These are phyloP conservation scores for Smittia sp. DNA, from an alignment of 2,888 invertebrate genomes.

Conservation along the genomic window DNA sequence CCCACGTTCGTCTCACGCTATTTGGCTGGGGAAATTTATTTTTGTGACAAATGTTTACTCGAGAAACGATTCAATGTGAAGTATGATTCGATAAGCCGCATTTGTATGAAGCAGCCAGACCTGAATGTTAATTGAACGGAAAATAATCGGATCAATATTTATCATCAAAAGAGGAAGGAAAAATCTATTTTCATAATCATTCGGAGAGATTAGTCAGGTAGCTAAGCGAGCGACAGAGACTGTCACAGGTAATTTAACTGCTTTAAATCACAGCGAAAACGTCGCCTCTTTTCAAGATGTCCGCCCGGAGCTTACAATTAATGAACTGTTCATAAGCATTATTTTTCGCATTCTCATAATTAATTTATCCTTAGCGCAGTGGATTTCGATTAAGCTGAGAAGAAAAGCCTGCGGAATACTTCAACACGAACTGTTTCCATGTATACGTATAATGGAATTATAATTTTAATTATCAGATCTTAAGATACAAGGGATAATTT, in stretches of 20 bases:
- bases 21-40: too few relatives aligned
- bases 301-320: not conserved
- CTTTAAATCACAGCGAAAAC: too few relatives aligned
- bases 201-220: not conserved
- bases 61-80: too few relatives aligned
- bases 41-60: too few relatives aligned
- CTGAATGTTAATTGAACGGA: conserved; percentile 37
- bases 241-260: not conserved
- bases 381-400: not conserved
- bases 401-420: not conserved
- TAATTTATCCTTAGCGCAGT: not conserved
- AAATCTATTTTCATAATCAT: conserved; percentile 6
- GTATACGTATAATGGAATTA: not conserved
- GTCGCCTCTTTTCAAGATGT: not conserved
- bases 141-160: conserved; percentile 38
- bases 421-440: not conserved
- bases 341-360: not conserved
- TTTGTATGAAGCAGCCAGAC: not conserved
- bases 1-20: too few relatives aligned
- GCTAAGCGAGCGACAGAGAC: not conserved
- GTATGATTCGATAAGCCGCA: too few relatives aligned
- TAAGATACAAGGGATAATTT: not conserved
- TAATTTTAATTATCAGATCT: not conserved
- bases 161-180: conserved; percentile 26
- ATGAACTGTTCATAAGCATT: not conserved